Base-by-base conservation (phyloP, 2,113 vertebrate genomes). In the Gymnorhina tibicen region DNA sequence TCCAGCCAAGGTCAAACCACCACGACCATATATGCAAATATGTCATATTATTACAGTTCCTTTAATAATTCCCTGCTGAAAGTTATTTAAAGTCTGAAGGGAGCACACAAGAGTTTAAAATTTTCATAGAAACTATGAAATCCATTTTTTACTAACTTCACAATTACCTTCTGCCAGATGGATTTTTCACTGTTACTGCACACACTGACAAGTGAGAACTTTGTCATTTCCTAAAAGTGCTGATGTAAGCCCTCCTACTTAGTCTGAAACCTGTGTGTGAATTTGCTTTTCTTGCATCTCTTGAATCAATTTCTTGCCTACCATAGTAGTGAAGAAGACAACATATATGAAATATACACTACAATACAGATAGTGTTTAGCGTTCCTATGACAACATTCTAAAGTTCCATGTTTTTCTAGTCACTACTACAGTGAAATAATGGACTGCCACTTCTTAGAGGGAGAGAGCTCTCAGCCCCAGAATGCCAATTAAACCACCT, bases 111-210 rank as follows among this genome's bases (percentile, higher is more conserved):
- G 52, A 49, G 3, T 49, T 66, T 35, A 75, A 83, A 76, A 55
- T 91, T 85, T 80, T 85, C 41, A 42, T 27, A n/a, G 28, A 69
- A 85, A 42, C 20, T 14, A 13, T 69, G 28, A 91, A 94, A 90
- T 80, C 4, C 6, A 28, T 87, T 95, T 87, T 85, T 41, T 83
- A 63, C 19, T 68, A 69, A 69, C 42, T 94, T 73, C 58, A 69
- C 32, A 32, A 47, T 87, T 84, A 56, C 44, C 24, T 91, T 55
- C 44, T 82, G 62, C 62, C 70, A 91, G 67, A 93, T 91, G 93
- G 85, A 82, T 93, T 97, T 93, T 89, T 94, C 84, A 91, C 66
- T 93, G 62, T 85, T 91, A n/a, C 66, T 94, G 87, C 77, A 89
- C 89, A 85, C 55, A 60, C 7, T 93, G 89, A 96, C 74, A 93